Conservation (phyloP, 2,888 invertebrate species). For the Petrolisthes cinctipes region DNA sequence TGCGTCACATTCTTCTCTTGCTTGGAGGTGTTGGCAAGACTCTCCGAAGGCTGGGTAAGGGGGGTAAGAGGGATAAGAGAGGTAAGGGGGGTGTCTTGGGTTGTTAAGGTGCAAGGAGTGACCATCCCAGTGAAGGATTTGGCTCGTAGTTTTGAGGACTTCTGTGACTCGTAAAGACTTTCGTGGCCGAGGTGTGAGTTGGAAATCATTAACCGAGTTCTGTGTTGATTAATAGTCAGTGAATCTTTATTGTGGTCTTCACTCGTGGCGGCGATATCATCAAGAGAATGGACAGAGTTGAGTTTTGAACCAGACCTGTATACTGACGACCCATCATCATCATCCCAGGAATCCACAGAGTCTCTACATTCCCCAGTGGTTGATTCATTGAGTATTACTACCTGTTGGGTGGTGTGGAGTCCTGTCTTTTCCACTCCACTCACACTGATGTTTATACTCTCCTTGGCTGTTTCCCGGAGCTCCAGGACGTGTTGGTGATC, state of each 20-base stretch:
- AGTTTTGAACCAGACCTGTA: too few species aligned
- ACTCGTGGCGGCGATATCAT: too few species aligned
- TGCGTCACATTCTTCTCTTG: not conserved
- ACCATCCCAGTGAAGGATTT: constrained; percentile 3
- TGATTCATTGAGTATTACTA: not conserved
- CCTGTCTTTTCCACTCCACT: not conserved
- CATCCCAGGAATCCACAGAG: too few species aligned
- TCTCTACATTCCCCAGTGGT: not conserved
- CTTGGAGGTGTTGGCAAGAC: not conserved
- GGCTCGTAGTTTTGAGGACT: constrained; percentile 16
- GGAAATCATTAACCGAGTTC: not conserved
- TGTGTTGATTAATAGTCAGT: not conserved
- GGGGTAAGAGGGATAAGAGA: too few species aligned
- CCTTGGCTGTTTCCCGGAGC: not conserved
- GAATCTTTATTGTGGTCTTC: too few species aligned
- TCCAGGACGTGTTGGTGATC: not conserved
- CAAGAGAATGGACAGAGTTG: too few species aligned
- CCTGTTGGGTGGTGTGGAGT: not conserved
- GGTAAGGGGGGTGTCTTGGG: not conserved
- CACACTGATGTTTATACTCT: not conserved
- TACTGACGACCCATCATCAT: too few species aligned
- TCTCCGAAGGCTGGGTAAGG: too few species aligned
- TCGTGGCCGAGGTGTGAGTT: not conserved
- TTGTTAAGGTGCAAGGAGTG: not conserved
- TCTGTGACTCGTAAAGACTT: not conserved